Evolutionary conservation across 2,113 vertebrate species (phyloP).

Genomic region (Bothrops jararaca): DNA sequence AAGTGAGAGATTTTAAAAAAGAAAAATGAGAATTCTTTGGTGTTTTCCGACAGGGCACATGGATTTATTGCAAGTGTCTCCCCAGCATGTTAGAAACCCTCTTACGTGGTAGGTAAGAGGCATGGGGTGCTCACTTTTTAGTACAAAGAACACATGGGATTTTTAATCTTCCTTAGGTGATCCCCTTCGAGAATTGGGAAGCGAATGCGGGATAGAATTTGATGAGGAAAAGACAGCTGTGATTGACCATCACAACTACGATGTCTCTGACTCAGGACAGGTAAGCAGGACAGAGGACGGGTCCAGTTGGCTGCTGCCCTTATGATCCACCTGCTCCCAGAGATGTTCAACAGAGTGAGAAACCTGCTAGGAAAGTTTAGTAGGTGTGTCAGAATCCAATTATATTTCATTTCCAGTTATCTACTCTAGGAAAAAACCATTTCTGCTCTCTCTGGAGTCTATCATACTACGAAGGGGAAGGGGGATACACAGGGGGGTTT

Average conservation of each 20-base stretch:
- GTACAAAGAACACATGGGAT: not conserved
- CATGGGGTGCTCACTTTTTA: not conserved
- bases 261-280: slow-evolving; percentile 91
- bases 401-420: too few species aligned
- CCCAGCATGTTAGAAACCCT: not conserved
- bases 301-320: not conserved
- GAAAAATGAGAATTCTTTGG: not conserved
- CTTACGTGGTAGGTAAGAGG: not conserved
- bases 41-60: not conserved
- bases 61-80: not conserved
- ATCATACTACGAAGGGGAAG: too few species aligned
- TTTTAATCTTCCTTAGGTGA: slow-evolving; percentile 74
- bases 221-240: slow-evolving; percentile 96
- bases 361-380: not conserved
- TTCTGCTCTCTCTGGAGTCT: too few species aligned
- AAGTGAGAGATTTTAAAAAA: not conserved
- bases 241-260: slow-evolving; percentile 96
- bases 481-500: too few species aligned
- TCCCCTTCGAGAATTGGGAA: slow-evolving; percentile 92
- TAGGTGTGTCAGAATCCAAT: rapidly evolving
- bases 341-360: not conserved
- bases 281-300: slow-evolving; percentile 61
- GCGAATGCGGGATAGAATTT: slow-evolving; percentile 96
- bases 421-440: too few species aligned
- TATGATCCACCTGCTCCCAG: not conserved